A percentile compares a stretch with the other conserved stretches of the same genome.
Conservation (phyloP, 1,140 invertebrate genomes). For the Aphaenogaster ashmeadi region DNA sequence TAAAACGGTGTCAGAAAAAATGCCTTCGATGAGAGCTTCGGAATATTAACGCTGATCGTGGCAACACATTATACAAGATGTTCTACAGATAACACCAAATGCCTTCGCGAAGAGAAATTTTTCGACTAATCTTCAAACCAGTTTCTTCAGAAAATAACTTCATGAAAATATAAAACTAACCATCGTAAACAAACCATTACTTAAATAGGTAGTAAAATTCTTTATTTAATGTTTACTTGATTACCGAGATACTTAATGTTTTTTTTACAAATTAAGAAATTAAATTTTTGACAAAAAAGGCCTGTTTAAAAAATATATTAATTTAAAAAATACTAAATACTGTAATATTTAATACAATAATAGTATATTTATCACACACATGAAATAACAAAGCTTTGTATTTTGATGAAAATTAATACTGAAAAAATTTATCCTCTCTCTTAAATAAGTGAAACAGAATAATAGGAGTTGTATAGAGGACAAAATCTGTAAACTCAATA, state of each 20-base stretch:
- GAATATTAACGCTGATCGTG: slow-evolving; percentile 34
- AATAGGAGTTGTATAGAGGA: neutral
- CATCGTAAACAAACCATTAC: neutral
- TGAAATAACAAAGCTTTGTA: neutral
- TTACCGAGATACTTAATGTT: neutral
- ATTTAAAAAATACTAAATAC: neutral
- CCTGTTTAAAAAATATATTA: neutral
- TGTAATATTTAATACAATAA: neutral
- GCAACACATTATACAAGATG: neutral
- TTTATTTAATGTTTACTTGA: neutral
- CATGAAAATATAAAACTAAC: neutral
- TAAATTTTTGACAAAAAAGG: neutral
- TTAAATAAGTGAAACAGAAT: neutral
- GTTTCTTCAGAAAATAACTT: neutral
- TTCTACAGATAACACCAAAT: neutral
- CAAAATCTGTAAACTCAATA: neutral
- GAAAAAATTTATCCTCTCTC: neutral
- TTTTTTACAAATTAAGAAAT: neutral
- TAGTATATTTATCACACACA: neutral
- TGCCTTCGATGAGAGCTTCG: neutral
- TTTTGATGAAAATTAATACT: neutral
- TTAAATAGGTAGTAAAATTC: neutral
- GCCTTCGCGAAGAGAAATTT: neutral
- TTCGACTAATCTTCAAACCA: neutral
- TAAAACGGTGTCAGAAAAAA: slow-evolving; percentile 38